Evolutionary conservation across 2,888 invertebrate genomes (phyloP), one percentile per base, ranked within the genome.

Genomic region (Tetranychus piercei): DNA sequence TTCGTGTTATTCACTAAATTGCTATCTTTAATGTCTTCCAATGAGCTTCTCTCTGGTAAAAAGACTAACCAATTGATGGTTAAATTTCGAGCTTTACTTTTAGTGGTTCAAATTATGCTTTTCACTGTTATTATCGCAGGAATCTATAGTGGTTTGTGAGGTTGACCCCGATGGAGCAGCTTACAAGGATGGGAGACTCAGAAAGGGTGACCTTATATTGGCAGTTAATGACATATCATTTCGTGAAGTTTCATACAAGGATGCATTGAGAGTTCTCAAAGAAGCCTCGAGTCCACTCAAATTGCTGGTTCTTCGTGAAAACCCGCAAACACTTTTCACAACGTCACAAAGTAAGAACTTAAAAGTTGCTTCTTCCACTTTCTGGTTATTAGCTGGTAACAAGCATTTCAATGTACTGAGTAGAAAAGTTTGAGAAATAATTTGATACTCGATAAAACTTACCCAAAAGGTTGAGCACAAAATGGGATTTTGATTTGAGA

Each of bases 221-320:
- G 79, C 79, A 22, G 79, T 80, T 23, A 80, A 80, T 72, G 80
- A 80, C 73, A 77, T 76, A n/a, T 78, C 79, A 11, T 77, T 80
- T 74, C 78, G 79, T 6, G 78, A 79, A 23, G 76, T 78, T 22
- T 76, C 78, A 23, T 76, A 75, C 23, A 75, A 74, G 5, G 79
- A 80, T 44, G 80, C 80, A 18, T 76, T 79, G 20, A 74, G 75
- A 44, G 77, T 78, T 15, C 76, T 80, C 44, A 77, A 78, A 72
- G 79, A 79, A 75, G 78, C 79, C 15, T 72, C 79, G 9, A 79
- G 79, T 9, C 80, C 80, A 44, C 78, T 80, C 34, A 78, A 79
- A 11, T 77, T 80, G 64, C 77, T 80, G 66, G 78, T 80, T 44
- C 76, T 80, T 64, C 73, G 80, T 70, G 80, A 80, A 76, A 80